A percentile compares a stretch with the other conserved stretches of the same genome.
phyloP scores from a whole-genome alignment of 2,797 vertebrate genomes.

The Gallirallus australis region DNA sequence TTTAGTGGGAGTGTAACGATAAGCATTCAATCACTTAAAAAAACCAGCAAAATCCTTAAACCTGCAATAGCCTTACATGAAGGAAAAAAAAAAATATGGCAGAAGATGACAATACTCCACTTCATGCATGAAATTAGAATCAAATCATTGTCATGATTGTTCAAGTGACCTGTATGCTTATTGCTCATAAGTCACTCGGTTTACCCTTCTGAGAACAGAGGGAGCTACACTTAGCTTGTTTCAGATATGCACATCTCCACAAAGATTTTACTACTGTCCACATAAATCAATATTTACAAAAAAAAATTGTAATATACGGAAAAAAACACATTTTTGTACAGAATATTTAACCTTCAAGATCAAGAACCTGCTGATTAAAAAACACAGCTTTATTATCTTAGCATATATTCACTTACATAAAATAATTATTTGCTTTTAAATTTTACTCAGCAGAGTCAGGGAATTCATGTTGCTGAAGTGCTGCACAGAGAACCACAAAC shows the following conservation, averaged over 20 bases:
- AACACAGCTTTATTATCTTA: background rate
- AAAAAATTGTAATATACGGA: background rate
- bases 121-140: slow-evolving; percentile 10
- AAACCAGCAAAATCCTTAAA: background rate
- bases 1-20: background rate
- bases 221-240: background rate
- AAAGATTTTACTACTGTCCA: background rate
- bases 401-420: background rate
- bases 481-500: background rate
- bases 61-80: background rate
- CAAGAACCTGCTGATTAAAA: background rate
- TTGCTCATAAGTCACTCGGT: background rate
- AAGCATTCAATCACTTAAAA: slow-evolving; percentile 1
- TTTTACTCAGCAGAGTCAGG: background rate
- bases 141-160: background rate
- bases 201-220: background rate
- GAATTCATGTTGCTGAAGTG: background rate
- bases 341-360: background rate
- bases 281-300: background rate
- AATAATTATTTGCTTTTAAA: background rate
- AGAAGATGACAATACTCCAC: background rate
- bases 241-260: background rate
- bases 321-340: background rate
- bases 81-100: background rate
- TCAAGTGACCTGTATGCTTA: background rate